A percentile compares a stretch with the other conserved stretches of the same genome.
Evolutionary conservation across 2,113 vertebrate species (phyloP).

Genomic region (Hyperopisus bebe): DNA sequence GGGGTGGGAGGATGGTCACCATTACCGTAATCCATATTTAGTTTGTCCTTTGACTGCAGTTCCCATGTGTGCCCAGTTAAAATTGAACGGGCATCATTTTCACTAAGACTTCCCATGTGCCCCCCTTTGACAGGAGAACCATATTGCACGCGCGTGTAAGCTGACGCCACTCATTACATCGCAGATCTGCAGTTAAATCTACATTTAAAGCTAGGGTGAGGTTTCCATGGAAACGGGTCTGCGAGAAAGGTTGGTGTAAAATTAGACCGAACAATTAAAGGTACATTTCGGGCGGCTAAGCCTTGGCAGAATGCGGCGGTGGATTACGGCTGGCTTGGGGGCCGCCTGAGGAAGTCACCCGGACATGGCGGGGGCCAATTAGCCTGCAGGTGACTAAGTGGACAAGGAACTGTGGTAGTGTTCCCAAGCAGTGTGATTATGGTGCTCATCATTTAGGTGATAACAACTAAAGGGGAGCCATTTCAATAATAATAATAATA

Average conservation of each 20-base stretch:
- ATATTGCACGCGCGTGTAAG: too few relatives aligned
- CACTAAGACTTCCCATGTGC: background rate
- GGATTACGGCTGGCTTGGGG: background rate
- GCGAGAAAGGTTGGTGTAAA: conserved; percentile 11
- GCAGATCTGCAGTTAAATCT: conserved; percentile 7
- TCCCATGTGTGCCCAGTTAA: background rate
- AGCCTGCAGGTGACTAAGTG: background rate
- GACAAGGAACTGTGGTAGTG: background rate
- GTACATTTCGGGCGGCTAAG: background rate
- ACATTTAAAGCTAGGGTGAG: conserved; percentile 15
- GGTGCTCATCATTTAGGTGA: background rate
- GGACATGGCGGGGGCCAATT: background rate
- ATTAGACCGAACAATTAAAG: conserved; percentile 20
- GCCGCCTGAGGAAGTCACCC: background rate
- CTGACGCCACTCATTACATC: background rate
- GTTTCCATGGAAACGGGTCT: conserved; percentile 14
- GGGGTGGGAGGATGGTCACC: background rate
- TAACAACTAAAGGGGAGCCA: background rate
- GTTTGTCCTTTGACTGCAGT: background rate
- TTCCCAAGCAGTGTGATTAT: background rate
- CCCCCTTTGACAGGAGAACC: background rate
- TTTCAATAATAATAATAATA: background rate
- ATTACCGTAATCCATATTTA: background rate
- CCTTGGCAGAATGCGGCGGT: background rate
- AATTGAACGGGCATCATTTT: background rate